Percentiles rank a stretch among this genome's conserved stretches.
phyloP scores from a whole-genome alignment of 2,113 vertebrate species.

The Willisornis vidua region DNA sequence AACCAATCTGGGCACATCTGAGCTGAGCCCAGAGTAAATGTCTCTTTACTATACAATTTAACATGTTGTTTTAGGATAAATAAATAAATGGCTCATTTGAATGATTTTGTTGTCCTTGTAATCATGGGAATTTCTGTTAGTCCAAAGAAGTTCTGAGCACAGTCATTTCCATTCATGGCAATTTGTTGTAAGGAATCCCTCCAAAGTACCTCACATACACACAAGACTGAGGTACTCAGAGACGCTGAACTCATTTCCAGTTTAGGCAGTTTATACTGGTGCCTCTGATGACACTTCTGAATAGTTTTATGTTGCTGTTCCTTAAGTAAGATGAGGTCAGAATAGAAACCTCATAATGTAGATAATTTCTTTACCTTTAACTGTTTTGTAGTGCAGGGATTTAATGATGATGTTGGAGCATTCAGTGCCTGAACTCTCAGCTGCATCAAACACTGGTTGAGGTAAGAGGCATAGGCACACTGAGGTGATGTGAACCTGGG shows the following conservation, averaged over 20 bases:
- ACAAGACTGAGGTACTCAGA: background rate
- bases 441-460: background rate
- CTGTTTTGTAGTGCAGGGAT: background rate
- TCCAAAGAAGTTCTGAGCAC: background rate
- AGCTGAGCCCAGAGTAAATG: background rate
- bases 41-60: background rate
- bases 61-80: too few relatives aligned
- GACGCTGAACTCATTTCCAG: fast-evolving
- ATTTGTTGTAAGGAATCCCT: background rate
- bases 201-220: fast-evolving
- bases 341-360: background rate
- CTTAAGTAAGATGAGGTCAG: background rate
- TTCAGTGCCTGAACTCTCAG: background rate
- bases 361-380: background rate
- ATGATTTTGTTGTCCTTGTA: background rate
- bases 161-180: fast-evolving
- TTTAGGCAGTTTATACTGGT: background rate
- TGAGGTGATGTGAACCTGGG: background rate
- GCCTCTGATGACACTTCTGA: background rate
- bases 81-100: background rate
- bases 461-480: background rate
- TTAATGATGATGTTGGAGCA: background rate
- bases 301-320: background rate
- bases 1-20: background rate
- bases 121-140: background rate